These are phyloP conservation scores for Zaprionus bogoriensis DNA, from an alignment of 2,888 invertebrate species.

Conservation along the genomic window DNA sequence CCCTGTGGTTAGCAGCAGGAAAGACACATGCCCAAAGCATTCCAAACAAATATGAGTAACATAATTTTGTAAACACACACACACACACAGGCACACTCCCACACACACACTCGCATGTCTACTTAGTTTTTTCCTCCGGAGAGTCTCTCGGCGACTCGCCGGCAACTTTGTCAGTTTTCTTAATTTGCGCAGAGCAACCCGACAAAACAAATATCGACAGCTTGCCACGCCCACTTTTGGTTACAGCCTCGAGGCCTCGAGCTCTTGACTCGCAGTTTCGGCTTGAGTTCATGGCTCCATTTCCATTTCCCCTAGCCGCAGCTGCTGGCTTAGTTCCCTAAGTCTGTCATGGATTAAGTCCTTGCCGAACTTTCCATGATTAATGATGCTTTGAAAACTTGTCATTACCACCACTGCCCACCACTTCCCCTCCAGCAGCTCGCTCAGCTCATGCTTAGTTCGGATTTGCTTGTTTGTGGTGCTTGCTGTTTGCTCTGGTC, in stretches of 20 bases:
- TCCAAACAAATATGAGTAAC: conserved; percentile 76
- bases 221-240: conserved; percentile 5
- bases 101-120: conserved; percentile 11
- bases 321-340: conserved; percentile 38
- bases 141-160: neutral
- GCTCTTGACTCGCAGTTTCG: neutral
- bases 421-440: neutral
- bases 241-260: neutral
- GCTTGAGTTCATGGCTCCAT: no score
- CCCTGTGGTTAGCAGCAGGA: conserved; percentile 21
- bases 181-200: conserved; percentile 54
- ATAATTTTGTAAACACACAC: conserved; percentile 53
- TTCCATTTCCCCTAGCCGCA: neutral
- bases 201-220: conserved; percentile 72
- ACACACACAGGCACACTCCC: conserved; percentile 2
- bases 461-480: conserved; percentile 1
- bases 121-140: conserved; percentile 20
- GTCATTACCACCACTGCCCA: conserved; percentile 35
- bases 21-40: conserved; percentile 56
- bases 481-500: neutral
- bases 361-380: conserved; percentile 68
- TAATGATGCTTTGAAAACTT: conserved; percentile 72
- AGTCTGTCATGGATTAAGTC: conserved; percentile 63
- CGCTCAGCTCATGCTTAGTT: conserved; percentile 3
- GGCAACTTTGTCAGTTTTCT: conserved; percentile 59